Conservation (phyloP, 2,888 invertebrate species). For the Hemaris fuciformis region DNA sequence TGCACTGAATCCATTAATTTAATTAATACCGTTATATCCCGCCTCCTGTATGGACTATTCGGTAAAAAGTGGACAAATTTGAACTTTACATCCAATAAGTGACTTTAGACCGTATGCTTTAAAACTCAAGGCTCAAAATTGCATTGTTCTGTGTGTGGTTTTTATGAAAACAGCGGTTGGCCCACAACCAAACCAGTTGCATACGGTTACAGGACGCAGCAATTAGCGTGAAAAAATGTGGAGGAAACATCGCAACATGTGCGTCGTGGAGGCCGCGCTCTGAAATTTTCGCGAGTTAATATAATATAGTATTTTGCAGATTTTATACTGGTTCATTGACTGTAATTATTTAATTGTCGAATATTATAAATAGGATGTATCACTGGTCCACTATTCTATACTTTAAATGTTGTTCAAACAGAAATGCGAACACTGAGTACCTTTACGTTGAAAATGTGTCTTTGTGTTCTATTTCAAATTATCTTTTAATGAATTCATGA, state of each 20-base stretch:
- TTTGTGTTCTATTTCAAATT: too few relatives aligned
- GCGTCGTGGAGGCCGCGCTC: neutral
- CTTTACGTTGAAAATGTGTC: too few relatives aligned
- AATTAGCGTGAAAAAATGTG: conserved; percentile 42
- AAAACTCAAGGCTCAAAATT: neutral
- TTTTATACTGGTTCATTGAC: too few relatives aligned
- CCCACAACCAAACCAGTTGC: conserved; percentile 31
- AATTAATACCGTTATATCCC: conserved; percentile 41
- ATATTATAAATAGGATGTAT: too few relatives aligned
- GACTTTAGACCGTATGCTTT: neutral
- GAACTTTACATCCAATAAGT: neutral
- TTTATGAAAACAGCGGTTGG: conserved; percentile 26
- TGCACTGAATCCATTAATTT: conserved; percentile 39
- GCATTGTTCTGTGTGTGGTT: conserved; percentile 3
- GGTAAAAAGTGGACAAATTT: conserved; percentile 17
- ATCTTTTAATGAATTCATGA: too few relatives aligned
- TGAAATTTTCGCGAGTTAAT: neutral
- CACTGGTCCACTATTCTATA: too few relatives aligned
- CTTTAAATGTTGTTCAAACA: too few relatives aligned
- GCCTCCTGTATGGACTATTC: conserved; percentile 27
- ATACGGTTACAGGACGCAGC: conserved; percentile 31
- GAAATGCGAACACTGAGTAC: too few relatives aligned
- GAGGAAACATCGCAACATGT: conserved; percentile 11
- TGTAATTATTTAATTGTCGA: too few relatives aligned
- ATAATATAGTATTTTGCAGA: neutral